Evolutionary conservation across 2,797 vertebrate genomes (phyloP), one percentile per base, ranked within the genome.

Genomic region (Sphenodon punctatus): DNA sequence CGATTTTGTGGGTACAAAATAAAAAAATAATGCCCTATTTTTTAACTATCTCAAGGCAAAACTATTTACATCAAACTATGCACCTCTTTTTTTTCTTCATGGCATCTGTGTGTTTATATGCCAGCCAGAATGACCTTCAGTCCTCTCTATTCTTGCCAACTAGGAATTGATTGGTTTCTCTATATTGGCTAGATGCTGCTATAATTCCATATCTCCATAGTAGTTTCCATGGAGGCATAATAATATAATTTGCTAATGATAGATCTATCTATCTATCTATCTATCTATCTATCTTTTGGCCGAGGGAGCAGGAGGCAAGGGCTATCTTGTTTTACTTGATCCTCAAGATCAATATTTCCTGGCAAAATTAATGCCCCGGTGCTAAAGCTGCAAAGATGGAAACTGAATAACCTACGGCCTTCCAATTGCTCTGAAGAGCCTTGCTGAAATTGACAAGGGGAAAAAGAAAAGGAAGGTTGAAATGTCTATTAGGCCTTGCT

Each of bases 401-500:
- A 90, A 87, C 90, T 88, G 88, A 93, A 88, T 89, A 87, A 72
- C 74, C 3, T 85, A 69, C 80, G 65, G 80, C 78, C 68, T 70
- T 64, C 67, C 65, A 73, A 80, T 73, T 16, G 71, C 89, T 90
- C 83, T 75, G 77, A 76, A 80, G 70, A 86, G 85, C 6, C 71
- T 74, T 0, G 49, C 73, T 83, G 73, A 56, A 87, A 87, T 83
- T 68, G 69, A 85, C 87, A 41, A 7, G 20, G 12, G 36, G n/a
- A n/a, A n/a, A n/a, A n/a, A 84, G 80, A 60, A 45, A 75, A 87
- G 86, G 38, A 42, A 88, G 80, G 71, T 81, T 74, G 74, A 80
- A n/a, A 86, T 90, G 87, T 87, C 81, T 85, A 70, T 80, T 4
- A 92, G 92, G 91, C 92, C 90, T 86, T 55, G 34, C 78, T 39